A percentile compares a stretch with the other conserved stretches of the same genome.
Conservation (phyloP, 2,888 invertebrate species). For the Agriopis marginaria region DNA sequence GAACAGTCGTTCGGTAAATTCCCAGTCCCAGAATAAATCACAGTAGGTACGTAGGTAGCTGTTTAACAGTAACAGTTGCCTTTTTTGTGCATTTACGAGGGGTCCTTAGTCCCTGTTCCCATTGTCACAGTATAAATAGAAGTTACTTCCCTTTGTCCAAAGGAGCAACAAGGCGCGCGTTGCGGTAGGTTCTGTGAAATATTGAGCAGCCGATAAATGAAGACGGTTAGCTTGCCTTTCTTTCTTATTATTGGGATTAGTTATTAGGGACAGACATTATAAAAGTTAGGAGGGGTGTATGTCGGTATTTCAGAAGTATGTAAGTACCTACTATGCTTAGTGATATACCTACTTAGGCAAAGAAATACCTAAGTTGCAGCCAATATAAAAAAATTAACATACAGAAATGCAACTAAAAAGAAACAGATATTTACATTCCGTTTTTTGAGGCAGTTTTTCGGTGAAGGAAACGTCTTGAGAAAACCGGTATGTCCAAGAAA, state of each 20-base stretch:
- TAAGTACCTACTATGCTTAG: too few species aligned
- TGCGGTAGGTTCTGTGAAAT: slow-evolving; percentile 48
- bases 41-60: background rate
- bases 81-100: background rate
- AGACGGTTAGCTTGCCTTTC: slow-evolving; percentile 12
- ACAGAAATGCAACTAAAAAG: too few species aligned
- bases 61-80: too few species aligned
- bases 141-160: slow-evolving; percentile 41
- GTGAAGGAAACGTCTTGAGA: too few species aligned
- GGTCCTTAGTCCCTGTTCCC: slow-evolving; percentile 4
- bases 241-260: slow-evolving; percentile 8
- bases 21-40: slow-evolving; percentile 1
- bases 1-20: background rate
- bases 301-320: too few species aligned
- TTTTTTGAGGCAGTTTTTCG: too few species aligned
- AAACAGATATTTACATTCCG: too few species aligned
- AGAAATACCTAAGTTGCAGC: too few species aligned
- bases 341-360: too few species aligned
- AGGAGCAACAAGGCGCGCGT: slow-evolving; percentile 39
- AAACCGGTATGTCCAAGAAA: too few species aligned
- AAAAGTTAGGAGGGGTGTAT: background rate
- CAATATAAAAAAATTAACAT: too few species aligned
- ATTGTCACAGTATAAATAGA: slow-evolving; percentile 3
- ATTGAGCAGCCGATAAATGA: slow-evolving; percentile 9
- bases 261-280: background rate